These are phyloP conservation scores for Tinea pellionella DNA, from an alignment of 2,888 invertebrate genomes.

Conservation along the genomic window DNA sequence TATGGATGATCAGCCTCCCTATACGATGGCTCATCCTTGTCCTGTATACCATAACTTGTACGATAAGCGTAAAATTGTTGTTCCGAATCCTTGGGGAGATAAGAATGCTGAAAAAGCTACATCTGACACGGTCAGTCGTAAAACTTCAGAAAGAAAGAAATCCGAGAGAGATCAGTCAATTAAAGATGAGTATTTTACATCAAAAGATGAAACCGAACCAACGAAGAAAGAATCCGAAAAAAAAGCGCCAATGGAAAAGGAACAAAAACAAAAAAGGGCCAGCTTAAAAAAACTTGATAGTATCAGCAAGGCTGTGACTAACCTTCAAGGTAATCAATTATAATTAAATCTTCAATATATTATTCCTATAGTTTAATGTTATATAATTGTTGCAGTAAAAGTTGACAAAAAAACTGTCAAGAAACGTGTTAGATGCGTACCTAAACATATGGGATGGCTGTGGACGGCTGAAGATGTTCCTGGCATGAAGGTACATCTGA, in stretches of 20 bases:
- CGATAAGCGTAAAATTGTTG: constrained; percentile 40
- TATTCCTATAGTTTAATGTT: no score
- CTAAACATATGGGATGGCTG: constrained; percentile 58
- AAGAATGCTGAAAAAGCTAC: neutral
- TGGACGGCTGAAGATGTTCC: constrained; percentile 58
- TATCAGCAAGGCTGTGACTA: constrained; percentile 26
- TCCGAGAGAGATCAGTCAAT: neutral
- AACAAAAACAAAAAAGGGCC: neutral
- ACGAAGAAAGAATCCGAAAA: neutral
- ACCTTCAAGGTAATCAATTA: constrained; percentile 16
- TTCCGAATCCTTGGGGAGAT: constrained; percentile 43
- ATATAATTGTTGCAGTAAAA: neutral
- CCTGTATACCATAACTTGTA: constrained; percentile 57
- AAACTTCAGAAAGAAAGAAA: neutral
- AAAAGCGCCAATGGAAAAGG: neutral
- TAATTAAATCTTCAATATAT: neutral
- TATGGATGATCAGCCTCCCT: constrained; percentile 39
- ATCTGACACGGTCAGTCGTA: neutral
- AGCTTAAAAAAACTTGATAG: constrained; percentile 17
- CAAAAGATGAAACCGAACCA: neutral
- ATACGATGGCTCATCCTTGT: constrained; percentile 49
- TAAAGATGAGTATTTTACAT: neutral
- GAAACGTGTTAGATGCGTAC: constrained; percentile 36
- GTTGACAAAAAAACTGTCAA: neutral
- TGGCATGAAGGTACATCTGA: constrained; percentile 42